A percentile compares a stretch with the other conserved stretches of the same genome.
These are phyloP conservation scores for Oscheius sp. DNA, from an alignment of 2,888 invertebrate species.

Conservation along the genomic window DNA sequence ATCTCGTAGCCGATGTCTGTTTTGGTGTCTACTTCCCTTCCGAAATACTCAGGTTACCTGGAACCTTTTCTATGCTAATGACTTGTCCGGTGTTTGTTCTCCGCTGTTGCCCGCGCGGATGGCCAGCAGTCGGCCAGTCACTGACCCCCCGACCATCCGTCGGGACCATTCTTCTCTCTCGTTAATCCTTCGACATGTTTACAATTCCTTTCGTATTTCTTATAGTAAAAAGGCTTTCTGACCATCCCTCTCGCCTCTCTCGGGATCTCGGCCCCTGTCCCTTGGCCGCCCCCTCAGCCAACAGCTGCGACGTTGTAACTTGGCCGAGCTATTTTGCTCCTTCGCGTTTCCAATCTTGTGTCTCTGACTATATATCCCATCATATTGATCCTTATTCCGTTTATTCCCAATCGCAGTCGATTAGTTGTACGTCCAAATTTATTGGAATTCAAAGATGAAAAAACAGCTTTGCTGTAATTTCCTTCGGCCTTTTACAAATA, in stretches of 20 bases:
- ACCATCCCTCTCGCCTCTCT: background rate
- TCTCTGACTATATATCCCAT: no score
- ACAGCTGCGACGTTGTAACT: constrained; percentile 27
- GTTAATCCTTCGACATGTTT: constrained; percentile 6
- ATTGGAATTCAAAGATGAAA: no score
- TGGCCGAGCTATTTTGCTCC: constrained; percentile 28
- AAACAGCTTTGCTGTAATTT: no score
- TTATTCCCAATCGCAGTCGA: no score
- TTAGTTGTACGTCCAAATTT: no score
- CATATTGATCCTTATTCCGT: no score
- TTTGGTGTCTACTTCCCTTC: no score
- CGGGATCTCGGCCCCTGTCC: background rate
- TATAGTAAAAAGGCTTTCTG: background rate
- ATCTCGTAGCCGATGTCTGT: no score
- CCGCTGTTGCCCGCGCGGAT: constrained; percentile 13
- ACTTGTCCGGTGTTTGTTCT: constrained; percentile 14
- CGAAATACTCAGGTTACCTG: background rate
- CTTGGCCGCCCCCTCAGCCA: constrained; percentile 10
- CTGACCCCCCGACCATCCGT: constrained; percentile 20
- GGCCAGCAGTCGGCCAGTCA: constrained; percentile 20
- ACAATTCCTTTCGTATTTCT: background rate
- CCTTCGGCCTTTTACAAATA: no score
- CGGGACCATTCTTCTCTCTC: constrained; percentile 24
- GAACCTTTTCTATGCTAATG: constrained; percentile 17
- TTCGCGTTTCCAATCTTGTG: constrained; percentile 6